Percentiles rank a stretch among this genome's conserved stretches.
These are phyloP conservation scores for Hirtodrosophila cameraria DNA, from an alignment of 2,888 invertebrate genomes.

Conservation along the genomic window DNA sequence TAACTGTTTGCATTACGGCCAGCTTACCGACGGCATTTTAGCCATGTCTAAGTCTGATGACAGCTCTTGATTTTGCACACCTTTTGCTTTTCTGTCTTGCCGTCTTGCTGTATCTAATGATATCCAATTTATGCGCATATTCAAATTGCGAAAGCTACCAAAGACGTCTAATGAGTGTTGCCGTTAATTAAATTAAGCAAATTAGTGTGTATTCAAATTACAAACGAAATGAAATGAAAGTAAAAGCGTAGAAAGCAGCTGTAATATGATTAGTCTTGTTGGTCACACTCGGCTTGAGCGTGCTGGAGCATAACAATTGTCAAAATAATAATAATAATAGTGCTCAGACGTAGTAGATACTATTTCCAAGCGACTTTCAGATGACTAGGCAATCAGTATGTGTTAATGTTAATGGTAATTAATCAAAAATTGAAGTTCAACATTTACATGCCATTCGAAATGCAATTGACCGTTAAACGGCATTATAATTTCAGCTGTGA, in stretches of 20 bases:
- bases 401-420: constrained; percentile 32
- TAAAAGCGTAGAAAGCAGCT: constrained; percentile 11
- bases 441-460: constrained; percentile 62
- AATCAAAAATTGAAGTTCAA: constrained; percentile 58
- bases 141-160: constrained; percentile 40
- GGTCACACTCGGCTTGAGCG: constrained; percentile 24
- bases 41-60: not conserved
- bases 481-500: constrained; percentile 36
- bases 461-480: constrained; percentile 72
- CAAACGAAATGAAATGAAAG: not conserved
- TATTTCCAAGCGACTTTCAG: constrained; percentile 6
- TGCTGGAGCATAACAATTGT: constrained; percentile 11
- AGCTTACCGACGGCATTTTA: constrained; percentile 27
- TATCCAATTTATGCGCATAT: constrained; percentile 22
- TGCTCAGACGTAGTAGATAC: not conserved
- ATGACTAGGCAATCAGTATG: constrained; percentile 41
- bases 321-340: constrained; percentile 32
- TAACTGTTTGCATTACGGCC: not conserved
- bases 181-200: constrained; percentile 46
- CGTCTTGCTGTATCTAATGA: constrained; percentile 16
- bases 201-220: constrained; percentile 55
- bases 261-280: constrained; percentile 3
- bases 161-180: constrained; percentile 5
- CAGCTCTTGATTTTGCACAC: constrained; percentile 11
- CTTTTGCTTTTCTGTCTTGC: accelerated